Percentiles rank a stretch among this genome's conserved stretches.
Conservation (phyloP, 2,797 vertebrate genomes). For the Echeneis naucrates region DNA sequence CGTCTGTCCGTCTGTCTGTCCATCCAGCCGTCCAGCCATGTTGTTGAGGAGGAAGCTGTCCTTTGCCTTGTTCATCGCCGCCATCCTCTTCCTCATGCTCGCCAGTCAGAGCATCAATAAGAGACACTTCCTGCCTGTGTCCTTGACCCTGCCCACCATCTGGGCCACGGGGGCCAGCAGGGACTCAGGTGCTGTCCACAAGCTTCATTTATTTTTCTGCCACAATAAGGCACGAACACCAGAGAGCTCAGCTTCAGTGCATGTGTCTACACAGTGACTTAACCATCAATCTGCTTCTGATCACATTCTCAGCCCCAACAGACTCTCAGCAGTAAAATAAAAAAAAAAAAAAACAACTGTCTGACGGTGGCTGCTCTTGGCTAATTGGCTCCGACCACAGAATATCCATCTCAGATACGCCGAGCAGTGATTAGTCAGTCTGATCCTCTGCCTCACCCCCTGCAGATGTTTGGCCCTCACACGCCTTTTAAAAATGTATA, state of each 20-base stretch:
- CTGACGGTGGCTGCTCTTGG: not conserved
- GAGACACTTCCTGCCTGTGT: constrained; percentile 36
- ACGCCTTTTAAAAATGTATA: too few relatives aligned
- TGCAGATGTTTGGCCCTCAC: too few relatives aligned
- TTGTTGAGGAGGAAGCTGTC: constrained; percentile 72
- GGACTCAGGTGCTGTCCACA: constrained; percentile 50
- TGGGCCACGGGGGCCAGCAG: constrained; percentile 4
- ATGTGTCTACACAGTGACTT: not conserved
- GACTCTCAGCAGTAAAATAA: not conserved
- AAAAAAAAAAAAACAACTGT: not conserved
- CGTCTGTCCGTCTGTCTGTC: too few relatives aligned
- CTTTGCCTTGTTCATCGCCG: constrained; percentile 48
- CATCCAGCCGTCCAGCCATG: constrained; percentile 68
- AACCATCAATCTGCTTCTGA: not conserved
- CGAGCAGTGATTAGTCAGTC: not conserved
- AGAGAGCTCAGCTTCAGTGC: not conserved
- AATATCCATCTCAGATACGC: not conserved
- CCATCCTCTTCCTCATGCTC: constrained; percentile 80
- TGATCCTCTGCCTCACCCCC: not conserved
- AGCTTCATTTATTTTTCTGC: too few relatives aligned
- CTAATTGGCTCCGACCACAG: not conserved
- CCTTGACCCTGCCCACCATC: constrained; percentile 7
- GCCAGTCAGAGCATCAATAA: constrained; percentile 78
- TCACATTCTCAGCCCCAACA: not conserved
- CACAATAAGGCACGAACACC: not conserved